Percentiles rank a stretch among this genome's conserved stretches.
These are phyloP conservation scores for Nasonovia ribisnigri DNA, from an alignment of 2,888 invertebrate genomes.

Conservation along the genomic window DNA sequence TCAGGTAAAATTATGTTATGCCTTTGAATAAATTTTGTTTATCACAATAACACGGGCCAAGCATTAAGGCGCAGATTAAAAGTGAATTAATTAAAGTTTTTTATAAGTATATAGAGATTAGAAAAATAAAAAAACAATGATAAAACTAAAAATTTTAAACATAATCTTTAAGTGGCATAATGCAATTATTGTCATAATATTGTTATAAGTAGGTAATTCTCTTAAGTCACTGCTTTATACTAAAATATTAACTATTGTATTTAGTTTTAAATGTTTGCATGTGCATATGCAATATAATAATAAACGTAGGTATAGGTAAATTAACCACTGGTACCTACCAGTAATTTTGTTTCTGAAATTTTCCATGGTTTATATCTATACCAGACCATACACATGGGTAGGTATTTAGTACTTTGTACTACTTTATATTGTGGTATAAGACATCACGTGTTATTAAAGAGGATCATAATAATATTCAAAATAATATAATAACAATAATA, in stretches of 20 bases:
- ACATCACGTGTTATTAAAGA: neutral
- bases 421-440: neutral
- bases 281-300: neutral
- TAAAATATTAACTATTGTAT: neutral
- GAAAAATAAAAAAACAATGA: neutral
- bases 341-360: neutral
- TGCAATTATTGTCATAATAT: neutral
- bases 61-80: neutral
- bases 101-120: neutral
- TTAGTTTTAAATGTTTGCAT: neutral
- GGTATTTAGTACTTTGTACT: neutral
- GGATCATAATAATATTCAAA: neutral
- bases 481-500: neutral
- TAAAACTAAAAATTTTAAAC: neutral
- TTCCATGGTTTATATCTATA: too few relatives aligned
- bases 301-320: neutral
- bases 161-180: neutral
- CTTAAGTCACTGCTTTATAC: neutral
- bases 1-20: too few relatives aligned
- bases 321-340: too few relatives aligned
- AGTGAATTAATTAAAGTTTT: neutral
- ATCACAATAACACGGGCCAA: neutral
- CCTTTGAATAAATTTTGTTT: neutral
- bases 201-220: neutral
- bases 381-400: too few relatives aligned